Base-by-base conservation (phyloP, 2,113 vertebrate species). In the Clinocottus analis region DNA sequence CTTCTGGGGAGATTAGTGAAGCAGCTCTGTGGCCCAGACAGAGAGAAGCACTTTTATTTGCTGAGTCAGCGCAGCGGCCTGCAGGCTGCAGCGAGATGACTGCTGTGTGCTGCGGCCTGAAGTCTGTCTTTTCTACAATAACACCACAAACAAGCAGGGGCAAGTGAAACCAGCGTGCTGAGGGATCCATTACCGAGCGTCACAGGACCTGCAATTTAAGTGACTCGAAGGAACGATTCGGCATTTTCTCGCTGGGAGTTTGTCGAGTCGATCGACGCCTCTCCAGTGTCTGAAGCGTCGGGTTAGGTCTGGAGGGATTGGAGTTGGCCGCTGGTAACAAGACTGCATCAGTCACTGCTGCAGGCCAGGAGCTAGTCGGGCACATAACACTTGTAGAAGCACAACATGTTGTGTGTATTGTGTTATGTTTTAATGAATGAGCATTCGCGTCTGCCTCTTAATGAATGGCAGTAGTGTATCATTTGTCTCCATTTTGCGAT, bases 21-120 rank as follows among this genome's bases (percentile, higher is more conserved):
- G 55, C 29, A 16, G 65, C 69, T 75, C 62, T 75, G 67, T 35
- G 66, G 51, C 23, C 8, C 61, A 45, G 10, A 70, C 61, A 75
- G 83, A 83, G 77, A 84, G 65, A 77, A 84, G 33, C 49, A 10
- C 29, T 67, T 35, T 3, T 31, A 60, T 83, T 45, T 88, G 85
- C 88, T 87, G 85, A 92, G 84, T 91, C 88, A 85, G 33, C 76
- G 74, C 72, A 49, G 83, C 76, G 59, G 55, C 60, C 77, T 62
- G 55, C 72, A 62, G 23, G 71, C 80, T 61, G 81, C 39, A 17
- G 39, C 23, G 2, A 19, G 68, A 86, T 77, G 59, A n/a, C n/a
- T n/a, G n/a, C n/a, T n/a, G n/a, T n/a, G n/a, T n/a, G n/a, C n/a
- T n/a, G n/a, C n/a, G n/a, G 78, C 80, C 56, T 13, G 17, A 35